These are phyloP conservation scores for Rhinopomastus cyanomelas DNA, from an alignment of 2,113 vertebrate species.

Conservation along the genomic window DNA sequence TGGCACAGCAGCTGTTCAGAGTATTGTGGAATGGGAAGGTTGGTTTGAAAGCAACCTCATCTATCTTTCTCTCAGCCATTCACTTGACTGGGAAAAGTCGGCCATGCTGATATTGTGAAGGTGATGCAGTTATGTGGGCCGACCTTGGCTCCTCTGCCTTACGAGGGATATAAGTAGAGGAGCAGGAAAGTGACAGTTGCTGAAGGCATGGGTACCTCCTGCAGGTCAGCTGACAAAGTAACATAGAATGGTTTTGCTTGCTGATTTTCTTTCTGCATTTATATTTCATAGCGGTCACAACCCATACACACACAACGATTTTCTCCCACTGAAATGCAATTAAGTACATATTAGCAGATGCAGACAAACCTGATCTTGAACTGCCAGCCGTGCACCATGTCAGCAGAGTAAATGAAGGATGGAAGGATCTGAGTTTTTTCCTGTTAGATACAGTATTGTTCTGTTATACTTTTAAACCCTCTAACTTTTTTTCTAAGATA, in stretches of 20 bases:
- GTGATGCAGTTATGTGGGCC: background rate
- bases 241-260: background rate
- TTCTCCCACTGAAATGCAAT: background rate
- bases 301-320: background rate
- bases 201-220: background rate
- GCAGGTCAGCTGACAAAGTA: slow-evolving; percentile 21
- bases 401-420: background rate
- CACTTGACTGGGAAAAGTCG: background rate
- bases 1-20: slow-evolving; percentile 53
- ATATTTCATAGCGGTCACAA: background rate
- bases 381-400: background rate
- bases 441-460: background rate
- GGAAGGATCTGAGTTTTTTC: background rate
- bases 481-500: background rate
- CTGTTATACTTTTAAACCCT: background rate
- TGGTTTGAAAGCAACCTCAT: slow-evolving; percentile 35
- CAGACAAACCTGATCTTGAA: background rate
- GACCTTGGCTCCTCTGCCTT: slow-evolving; percentile 15
- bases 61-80: slow-evolving; percentile 33
- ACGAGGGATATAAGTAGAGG: background rate
- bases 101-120: background rate
- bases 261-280: background rate
- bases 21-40: background rate
- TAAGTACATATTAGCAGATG: background rate
- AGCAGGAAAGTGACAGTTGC: background rate